These are phyloP conservation scores for Cochlearius cochlearius DNA, from an alignment of 2,113 vertebrate genomes.

Conservation along the genomic window DNA sequence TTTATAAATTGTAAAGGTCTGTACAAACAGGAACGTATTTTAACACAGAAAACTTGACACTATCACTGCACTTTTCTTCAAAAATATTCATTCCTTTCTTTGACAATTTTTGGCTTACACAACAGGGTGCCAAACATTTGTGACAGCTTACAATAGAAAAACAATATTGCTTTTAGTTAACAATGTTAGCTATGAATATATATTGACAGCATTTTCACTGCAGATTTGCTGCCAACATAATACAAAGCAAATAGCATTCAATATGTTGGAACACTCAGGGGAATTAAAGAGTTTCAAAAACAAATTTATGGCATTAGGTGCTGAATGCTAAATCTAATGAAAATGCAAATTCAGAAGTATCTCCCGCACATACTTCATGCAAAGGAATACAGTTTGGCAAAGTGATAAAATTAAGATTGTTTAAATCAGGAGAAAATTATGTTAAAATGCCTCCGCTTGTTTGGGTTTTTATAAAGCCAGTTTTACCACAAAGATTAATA, in stretches of 20 bases:
- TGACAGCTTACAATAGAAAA: slow-evolving; percentile 81
- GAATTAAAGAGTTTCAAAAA: slow-evolving; percentile 79
- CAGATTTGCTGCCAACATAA: slow-evolving; percentile 78
- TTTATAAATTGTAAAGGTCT: slow-evolving; percentile 19
- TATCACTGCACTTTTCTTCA: slow-evolving; percentile 55
- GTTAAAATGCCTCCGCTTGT: slow-evolving; percentile 25
- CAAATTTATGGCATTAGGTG: slow-evolving; percentile 79
- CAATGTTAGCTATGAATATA: slow-evolving; percentile 82
- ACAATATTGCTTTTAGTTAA: slow-evolving; percentile 84
- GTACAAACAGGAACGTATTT: slow-evolving; percentile 30
- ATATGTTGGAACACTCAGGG: slow-evolving; percentile 72
- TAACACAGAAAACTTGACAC: slow-evolving; percentile 59
- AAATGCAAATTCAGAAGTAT: slow-evolving; percentile 76
- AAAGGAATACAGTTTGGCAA: slow-evolving; percentile 59
- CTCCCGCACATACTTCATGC: slow-evolving; percentile 39
- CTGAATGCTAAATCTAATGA: slow-evolving; percentile 77
- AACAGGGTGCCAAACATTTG: slow-evolving; percentile 73
- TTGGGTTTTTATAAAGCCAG: slow-evolving; percentile 7
- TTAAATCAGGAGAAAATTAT: slow-evolving; percentile 49
- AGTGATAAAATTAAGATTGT: slow-evolving; percentile 69
- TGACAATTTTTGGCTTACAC: slow-evolving; percentile 73
- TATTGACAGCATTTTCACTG: slow-evolving; percentile 80
- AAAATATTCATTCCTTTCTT: slow-evolving; percentile 58
- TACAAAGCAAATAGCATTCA: slow-evolving; percentile 80
- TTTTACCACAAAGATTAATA: slow-evolving; percentile 23